Base-by-base conservation (phyloP, 1,140 invertebrate species). In the Charaxes varanes region DNA sequence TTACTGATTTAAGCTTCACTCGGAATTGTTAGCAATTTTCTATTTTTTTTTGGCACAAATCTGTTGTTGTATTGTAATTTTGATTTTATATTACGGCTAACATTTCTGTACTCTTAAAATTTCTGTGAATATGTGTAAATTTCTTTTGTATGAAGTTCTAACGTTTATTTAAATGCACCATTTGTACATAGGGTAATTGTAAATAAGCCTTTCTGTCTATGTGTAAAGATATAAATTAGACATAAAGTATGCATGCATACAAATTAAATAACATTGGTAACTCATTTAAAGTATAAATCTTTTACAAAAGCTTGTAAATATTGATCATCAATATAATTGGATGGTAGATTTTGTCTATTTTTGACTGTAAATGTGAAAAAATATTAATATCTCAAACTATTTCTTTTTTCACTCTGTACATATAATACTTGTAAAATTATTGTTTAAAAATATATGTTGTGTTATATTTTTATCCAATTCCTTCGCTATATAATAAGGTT, bases 101-200 rank as follows among this genome's bases (percentile, higher is more conserved):
- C 7, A 4, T 19, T 19, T 19, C 18, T 19, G 18, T 7, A 19
- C 7, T 19, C 18, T 4, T 19, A 13, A 21, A 22, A 15, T 47
- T 15, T 14, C 32, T n/a, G n/a, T n/a, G n/a, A n/a, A n/a, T n/a
- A n/a, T n/a, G n/a, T n/a, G n/a, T n/a, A n/a, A n/a, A n/a, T n/a
- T n/a, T n/a, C n/a, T n/a, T n/a, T n/a, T n/a, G n/a, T n/a, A n/a
- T n/a, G n/a, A n/a, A n/a, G n/a, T n/a, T n/a, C n/a, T 28, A 7
- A 28, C 13, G 10, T 33, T 22, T 27, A 19, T 35, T 28, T 35
- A 22, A 31, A 17, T 31, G 41, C 40, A 32, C 15, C n/a, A n/a
- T n/a, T n/a, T 40, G 36, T 48, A 41, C 21, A 44, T 53, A 52
- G 38, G 30, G 33, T 40, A 40, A 15, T 14, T 59, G 47, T 54